Percentiles rank a stretch among this genome's conserved stretches.
These are phyloP conservation scores for Drosophila serrata DNA, from an alignment of 1,140 invertebrate species.

Conservation along the genomic window DNA sequence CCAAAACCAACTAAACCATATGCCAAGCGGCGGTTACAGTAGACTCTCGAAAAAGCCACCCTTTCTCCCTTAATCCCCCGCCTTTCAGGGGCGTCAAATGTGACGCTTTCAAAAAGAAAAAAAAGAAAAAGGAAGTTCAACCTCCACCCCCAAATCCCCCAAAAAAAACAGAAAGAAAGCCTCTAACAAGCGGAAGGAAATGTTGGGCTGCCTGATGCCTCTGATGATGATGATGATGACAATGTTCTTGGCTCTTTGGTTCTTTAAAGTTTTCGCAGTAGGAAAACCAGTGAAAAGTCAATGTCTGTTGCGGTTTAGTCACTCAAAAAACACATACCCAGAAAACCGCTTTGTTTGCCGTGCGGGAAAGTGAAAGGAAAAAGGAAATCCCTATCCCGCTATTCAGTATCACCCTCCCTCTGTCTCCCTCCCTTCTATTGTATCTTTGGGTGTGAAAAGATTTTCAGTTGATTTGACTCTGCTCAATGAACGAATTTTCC, in stretches of 20 bases:
- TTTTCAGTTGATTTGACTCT: conserved; percentile 54
- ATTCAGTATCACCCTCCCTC: conserved; percentile 4
- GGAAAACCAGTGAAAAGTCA: conserved; percentile 45
- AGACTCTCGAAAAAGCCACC: conserved; percentile 40
- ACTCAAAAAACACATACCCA: conserved; percentile 44
- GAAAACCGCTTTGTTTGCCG: conserved; percentile 53
- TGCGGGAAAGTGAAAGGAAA: conserved; percentile 25
- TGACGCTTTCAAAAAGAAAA: conserved; percentile 30
- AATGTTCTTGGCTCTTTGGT: conserved; percentile 48
- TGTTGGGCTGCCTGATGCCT: conserved; percentile 53
- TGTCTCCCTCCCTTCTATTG: conserved; percentile 5
- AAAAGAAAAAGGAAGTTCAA: conserved; percentile 3
- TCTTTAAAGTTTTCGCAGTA: conserved; percentile 45
- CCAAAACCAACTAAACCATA: conserved; percentile 52
- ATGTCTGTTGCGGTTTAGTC: conserved; percentile 54
- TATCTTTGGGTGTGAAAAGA: conserved; percentile 60
- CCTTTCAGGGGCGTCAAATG: conserved; percentile 56
- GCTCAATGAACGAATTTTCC: conserved; percentile 25
- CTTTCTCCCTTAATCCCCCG: conserved; percentile 31
- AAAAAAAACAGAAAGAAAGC: conserved; percentile 33
- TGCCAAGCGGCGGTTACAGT: conserved; percentile 58
- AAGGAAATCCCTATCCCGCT: conserved; percentile 32
- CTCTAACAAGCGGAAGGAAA: conserved; percentile 64
- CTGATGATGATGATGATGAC: conserved; percentile 58
- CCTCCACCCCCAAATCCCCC: neutral